A percentile compares a stretch with the other conserved stretches of the same genome.
Evolutionary conservation across 2,797 vertebrate genomes (phyloP).

Genomic region (Anguilla pacifica): DNA sequence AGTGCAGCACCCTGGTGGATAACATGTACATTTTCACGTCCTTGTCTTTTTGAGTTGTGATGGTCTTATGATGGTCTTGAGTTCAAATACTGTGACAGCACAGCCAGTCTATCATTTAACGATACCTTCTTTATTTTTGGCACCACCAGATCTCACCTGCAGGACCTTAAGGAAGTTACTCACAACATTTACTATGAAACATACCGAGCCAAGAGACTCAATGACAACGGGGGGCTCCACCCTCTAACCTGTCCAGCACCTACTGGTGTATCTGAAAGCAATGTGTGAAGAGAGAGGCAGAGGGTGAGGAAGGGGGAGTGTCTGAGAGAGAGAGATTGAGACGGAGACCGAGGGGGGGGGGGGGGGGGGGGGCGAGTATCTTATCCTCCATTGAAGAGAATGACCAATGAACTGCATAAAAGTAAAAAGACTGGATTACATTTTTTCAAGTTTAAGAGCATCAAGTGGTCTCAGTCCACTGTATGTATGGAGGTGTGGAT

Average conservation of each 20-base stretch:
- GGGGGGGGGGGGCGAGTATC: too few relatives aligned
- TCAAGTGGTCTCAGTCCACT: neutral
- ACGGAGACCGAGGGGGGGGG: neutral
- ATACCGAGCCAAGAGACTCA: constrained; percentile 95
- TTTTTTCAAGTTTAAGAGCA: neutral
- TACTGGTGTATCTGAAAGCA: neutral
- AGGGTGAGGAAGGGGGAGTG: neutral
- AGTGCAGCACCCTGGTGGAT: neutral
- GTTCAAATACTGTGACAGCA: neutral
- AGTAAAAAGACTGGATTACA: neutral
- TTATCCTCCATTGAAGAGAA: neutral
- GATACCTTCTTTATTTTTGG: neutral
- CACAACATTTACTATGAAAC: constrained; percentile 99
- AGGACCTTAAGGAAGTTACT: constrained; percentile 97
- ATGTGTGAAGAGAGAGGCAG: neutral
- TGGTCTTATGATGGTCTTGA: too few relatives aligned
- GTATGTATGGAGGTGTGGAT: neutral
- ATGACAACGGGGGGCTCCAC: constrained; percentile 92
- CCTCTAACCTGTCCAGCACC: constrained; percentile 70
- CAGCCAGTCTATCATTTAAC: neutral
- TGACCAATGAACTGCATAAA: neutral
- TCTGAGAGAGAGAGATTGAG: neutral
- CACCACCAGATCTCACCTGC: constrained; percentile 86
- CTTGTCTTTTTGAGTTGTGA: neutral
- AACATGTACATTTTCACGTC: neutral